Evolutionary conservation across 1,140 invertebrate species (phyloP), one percentile per base, ranked within the genome.

Genomic region (Dryas iulia): DNA sequence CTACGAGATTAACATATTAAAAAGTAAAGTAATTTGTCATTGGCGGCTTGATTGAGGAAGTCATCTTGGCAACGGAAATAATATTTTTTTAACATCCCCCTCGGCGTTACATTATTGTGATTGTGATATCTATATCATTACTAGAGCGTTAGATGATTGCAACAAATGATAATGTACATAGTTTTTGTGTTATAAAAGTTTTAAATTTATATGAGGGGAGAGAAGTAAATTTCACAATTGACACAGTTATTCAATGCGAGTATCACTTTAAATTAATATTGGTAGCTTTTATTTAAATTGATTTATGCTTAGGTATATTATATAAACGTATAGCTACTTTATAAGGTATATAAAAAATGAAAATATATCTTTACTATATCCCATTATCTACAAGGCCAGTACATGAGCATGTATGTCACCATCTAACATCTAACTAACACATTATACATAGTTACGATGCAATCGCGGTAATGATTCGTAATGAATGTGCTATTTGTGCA

Each of bases 41-140:
- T 85, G 77, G 70, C 76, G 71, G 76, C 76, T 86, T 91, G 89
- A 91, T 90, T 91, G 87, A 91, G 89, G 89, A 91, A 91, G 89
- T 87, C 77, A 90, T 91, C 89, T 82, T 83, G 83, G 72, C 72
- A 89, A 84, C 87, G 89, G 87, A 91, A 88, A 88, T 87, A 84
- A 80, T 80, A 78, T 87, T 87, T 87, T 91, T 90, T 89, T 72
- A 78, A 81, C 79, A 82, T 83, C 83, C 84, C 80, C 73, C 66
- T 70, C 68, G 78, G 76, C 80, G 85, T 87, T 87, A 89, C 77
- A 77, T 79, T 76, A 78, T 77, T 78, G 77, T 81, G 33, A 35
- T 35, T 35, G 33, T 78, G 76, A 83, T 74, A 79, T 84, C 74
- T 83, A 73, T 80, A 79, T 83, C 75, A 84, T 84, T 82, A 61